phyloP scores from a whole-genome alignment of 2,888 invertebrate genomes.

The Oxystoma pomonae region DNA sequence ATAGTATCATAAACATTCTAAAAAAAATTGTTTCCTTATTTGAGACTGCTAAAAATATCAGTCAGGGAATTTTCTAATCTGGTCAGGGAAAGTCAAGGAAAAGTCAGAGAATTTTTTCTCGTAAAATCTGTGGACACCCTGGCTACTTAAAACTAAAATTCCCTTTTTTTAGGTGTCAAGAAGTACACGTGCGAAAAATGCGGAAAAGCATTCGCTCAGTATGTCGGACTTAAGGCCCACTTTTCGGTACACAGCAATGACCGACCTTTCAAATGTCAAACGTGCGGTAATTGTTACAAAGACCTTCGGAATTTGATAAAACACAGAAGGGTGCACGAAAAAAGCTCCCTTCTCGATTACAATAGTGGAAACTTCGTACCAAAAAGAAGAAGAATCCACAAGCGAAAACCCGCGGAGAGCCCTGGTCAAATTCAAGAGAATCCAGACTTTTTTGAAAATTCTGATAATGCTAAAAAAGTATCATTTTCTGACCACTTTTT shows the following conservation, averaged over 20 bases:
- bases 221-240: neutral
- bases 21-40: no score
- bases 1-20: no score
- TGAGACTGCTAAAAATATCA: no score
- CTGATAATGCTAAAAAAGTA: neutral
- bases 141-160: neutral
- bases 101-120: no score
- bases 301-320: neutral
- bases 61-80: no score
- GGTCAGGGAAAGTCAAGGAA: no score
- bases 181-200: neutral
- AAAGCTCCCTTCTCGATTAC: neutral
- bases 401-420: neutral
- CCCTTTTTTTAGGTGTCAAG: neutral
- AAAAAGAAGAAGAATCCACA: neutral
- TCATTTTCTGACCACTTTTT: neutral
- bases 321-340: neutral
- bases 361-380: neutral
- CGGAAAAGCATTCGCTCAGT: neutral
- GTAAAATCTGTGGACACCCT: neutral
- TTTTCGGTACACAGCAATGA: neutral
- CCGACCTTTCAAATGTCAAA: neutral
- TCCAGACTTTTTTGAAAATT: neutral
- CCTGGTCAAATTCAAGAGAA: neutral
- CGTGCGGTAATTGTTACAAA: neutral